Base-by-base conservation (phyloP, 2,888 invertebrate genomes). In the Dasysyrphus albostriatus region DNA sequence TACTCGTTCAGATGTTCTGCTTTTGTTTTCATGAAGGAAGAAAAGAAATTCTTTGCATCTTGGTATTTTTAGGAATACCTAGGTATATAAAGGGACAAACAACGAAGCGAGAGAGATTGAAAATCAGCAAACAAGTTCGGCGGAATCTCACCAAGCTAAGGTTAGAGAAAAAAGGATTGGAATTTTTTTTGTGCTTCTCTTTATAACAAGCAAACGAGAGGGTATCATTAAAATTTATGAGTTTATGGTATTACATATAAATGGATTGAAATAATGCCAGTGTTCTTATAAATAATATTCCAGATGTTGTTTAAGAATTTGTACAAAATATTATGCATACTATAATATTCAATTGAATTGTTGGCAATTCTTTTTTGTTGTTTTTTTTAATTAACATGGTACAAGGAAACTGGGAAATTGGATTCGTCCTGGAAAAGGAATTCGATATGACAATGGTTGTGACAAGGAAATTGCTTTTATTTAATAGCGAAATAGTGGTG, bases 121-220 rank as follows among this genome's bases (percentile, higher is more conserved):
- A 72, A 79, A 79, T 63, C 78, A 61, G 58, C 78, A 63, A 44
- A 72, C 44, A 42, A 79, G 69, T 39, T 58, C 34, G 61, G 44
- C 69, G 39, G 51, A 69, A 69, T 69, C 54, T 69, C 37, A 24
- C 9, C n/a, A 69, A 51, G 54, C 24, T 51, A 69, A 37, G 51
- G 32, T 49, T 49, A 51, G 37, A 32, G 32, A 32, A 3, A 2
- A 16, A 58, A 72, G 58, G 58, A 44, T 56, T 72, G 32, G 70
- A 16, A 69, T 51, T 78, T 79, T 72, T 58, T 81, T 69, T 78
- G 74, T 72, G 42, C 59, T 75, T 80, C 54, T 85, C 82, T 69
- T 79, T 79, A 65, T 82, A 56, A 39, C n/a, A 58, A 32, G 32
- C 4, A 19, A 54, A 29, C 14, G 16, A 42, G 58, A 69, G 44